Conservation (phyloP, 2,113 vertebrate genomes). For the Passer domesticus region DNA sequence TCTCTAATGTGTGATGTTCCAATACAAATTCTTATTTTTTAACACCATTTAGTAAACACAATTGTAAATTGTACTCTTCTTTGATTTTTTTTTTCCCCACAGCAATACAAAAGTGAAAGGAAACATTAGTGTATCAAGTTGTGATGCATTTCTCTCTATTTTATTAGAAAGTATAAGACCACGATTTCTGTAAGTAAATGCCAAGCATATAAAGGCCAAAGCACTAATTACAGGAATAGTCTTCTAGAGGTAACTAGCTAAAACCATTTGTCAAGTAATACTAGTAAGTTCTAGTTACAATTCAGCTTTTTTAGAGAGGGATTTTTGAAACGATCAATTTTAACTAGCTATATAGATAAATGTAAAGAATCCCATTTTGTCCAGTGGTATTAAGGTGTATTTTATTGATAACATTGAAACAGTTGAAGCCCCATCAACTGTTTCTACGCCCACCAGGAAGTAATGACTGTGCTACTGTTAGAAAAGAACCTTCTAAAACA, state of each 20-base stretch:
- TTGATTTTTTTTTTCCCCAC: neutral
- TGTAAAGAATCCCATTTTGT: neutral
- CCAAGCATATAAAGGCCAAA: neutral
- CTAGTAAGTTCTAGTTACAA: neutral
- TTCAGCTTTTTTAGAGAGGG: neutral
- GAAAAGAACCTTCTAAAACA: conserved; percentile 55
- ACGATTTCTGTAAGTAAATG: neutral
- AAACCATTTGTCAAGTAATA: neutral
- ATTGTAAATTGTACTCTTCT: neutral
- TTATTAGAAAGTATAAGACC: neutral
- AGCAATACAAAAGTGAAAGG: neutral
- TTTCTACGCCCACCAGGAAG: conserved; percentile 37
- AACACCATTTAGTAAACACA: neutral
- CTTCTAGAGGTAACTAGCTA: neutral
- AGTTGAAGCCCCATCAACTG: conserved; percentile 47
- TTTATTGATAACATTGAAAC: conserved; percentile 49
- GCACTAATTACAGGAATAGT: neutral
- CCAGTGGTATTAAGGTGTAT: neutral
- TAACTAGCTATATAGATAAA: neutral
- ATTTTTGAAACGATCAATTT: neutral
- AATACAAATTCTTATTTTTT: neutral
- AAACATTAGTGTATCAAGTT: neutral
- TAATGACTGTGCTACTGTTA: conserved; percentile 21
- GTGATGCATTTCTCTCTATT: neutral
- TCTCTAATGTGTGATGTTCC: neutral